Base-by-base conservation (phyloP, 2,797 vertebrate genomes). In the Allobates femoralis region DNA sequence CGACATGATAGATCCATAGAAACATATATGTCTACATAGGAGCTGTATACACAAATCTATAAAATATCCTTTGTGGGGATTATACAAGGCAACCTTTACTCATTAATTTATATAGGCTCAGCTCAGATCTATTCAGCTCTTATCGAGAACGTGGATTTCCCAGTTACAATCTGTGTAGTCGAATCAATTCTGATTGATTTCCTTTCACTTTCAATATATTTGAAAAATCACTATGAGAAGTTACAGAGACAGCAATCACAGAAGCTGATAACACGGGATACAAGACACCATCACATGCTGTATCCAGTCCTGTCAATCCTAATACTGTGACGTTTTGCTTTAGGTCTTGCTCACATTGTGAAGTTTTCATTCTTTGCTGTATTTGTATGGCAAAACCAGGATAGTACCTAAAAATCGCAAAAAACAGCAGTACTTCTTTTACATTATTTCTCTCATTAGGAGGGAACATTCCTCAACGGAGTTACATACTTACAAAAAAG, bases 171-270 rank as follows among this genome's bases (percentile, higher is more conserved):
- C 76, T 79, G 30, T 34, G 30, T 56, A 23, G 50, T 81, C 37
- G 37, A 56, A 71, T 82, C 79, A 71, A 71, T 71, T 56, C n/a
- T 0, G 5, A 82, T 82, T 34, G 80, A 82, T 71, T 71, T 69
- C 51, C 66, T 56, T 55, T 82, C 23, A 71, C 80, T 34, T 71
- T 23, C 32, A 82, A 69, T 23, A 26, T 69, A 81, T 81, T 46
- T 81, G 51, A 71, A 46, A 81, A 55, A 81, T 55, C 79, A 51
- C 79, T 32, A 34, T n/a, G 62, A 81, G 26, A 50, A 51, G 30
- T 30, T 28, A 32, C 3, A 53, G 62, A 69, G 53, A 78, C 37
- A 34, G 55, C 32, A 79, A 78, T 60, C 55, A 26, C 30, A 34
- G 3, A 21, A 23, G 28, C 18, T 74, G 71, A 74, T 50, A 74